These are phyloP conservation scores for Sturmia bella DNA, from an alignment of 2,888 invertebrate species.

Conservation along the genomic window DNA sequence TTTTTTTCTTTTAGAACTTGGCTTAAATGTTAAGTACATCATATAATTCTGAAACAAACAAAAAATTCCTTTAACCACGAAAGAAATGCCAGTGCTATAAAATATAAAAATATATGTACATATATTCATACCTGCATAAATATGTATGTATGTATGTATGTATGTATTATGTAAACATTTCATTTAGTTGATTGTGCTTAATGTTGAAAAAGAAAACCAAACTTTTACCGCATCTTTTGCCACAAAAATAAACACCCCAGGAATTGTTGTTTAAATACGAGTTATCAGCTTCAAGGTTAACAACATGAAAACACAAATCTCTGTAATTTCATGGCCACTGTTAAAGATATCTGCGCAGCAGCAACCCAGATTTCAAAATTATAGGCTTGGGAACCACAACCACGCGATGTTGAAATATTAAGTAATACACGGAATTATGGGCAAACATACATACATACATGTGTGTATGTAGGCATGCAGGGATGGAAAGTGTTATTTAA, in stretches of 20 bases:
- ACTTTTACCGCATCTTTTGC: constrained; percentile 6
- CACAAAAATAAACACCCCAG: not conserved
- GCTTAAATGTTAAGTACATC: constrained; percentile 2
- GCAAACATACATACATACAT: not conserved
- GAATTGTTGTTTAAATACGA: constrained; percentile 36
- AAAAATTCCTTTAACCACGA: no score
- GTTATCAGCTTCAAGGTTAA: constrained; percentile 62
- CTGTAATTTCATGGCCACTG: constrained; percentile 8
- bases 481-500: not conserved
- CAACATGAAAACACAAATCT: constrained; percentile 35
- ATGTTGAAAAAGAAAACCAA: constrained; percentile 17
- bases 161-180: no score
- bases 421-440: no score
- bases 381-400: constrained; percentile 25
- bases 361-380: constrained; percentile 4
- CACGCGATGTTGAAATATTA: constrained; percentile 15
- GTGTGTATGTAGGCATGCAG: not conserved
- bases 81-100: no score
- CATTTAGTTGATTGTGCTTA: no score
- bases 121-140: no score
- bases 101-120: no score
- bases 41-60: no score
- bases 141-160: no score
- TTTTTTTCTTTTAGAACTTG: constrained; percentile 33
- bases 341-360: not conserved